These are phyloP conservation scores for Tenrec ecaudatus DNA, from an alignment of 2,113 vertebrate species.

Conservation along the genomic window DNA sequence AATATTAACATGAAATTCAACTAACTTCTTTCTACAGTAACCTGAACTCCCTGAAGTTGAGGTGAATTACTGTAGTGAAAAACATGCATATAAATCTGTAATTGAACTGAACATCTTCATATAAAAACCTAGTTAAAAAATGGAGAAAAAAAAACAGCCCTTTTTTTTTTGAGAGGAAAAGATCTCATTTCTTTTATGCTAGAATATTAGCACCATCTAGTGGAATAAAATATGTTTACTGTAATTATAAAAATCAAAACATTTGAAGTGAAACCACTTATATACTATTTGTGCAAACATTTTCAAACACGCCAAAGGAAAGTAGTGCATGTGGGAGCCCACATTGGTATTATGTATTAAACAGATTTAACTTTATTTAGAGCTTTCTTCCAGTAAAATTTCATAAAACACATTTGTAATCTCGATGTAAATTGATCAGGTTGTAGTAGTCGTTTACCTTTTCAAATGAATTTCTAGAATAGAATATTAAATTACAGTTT, in stretches of 20 bases:
- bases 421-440: too few relatives aligned
- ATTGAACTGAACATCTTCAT: neutral
- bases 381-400: neutral
- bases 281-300: neutral
- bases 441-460: too few relatives aligned
- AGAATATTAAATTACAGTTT: too few relatives aligned
- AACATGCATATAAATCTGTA: neutral
- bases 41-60: neutral
- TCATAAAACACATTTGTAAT: neutral
- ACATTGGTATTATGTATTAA: neutral
- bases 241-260: neutral
- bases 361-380: neutral
- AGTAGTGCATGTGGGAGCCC: neutral
- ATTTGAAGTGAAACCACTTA: neutral
- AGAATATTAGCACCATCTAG: constrained; percentile 77
- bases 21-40: neutral
- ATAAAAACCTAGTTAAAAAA: neutral
- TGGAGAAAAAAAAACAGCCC: neutral
- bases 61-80: constrained; percentile 13
- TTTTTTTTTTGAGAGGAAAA: fast-evolving
- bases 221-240: constrained; percentile 52
- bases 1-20: neutral
- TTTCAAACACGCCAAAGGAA: neutral
- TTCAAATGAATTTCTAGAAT: too few relatives aligned
- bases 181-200: neutral